Percentiles rank a stretch among this genome's conserved stretches.
Conservation (phyloP, 2,888 invertebrate genomes). For the Clunio marinus region DNA sequence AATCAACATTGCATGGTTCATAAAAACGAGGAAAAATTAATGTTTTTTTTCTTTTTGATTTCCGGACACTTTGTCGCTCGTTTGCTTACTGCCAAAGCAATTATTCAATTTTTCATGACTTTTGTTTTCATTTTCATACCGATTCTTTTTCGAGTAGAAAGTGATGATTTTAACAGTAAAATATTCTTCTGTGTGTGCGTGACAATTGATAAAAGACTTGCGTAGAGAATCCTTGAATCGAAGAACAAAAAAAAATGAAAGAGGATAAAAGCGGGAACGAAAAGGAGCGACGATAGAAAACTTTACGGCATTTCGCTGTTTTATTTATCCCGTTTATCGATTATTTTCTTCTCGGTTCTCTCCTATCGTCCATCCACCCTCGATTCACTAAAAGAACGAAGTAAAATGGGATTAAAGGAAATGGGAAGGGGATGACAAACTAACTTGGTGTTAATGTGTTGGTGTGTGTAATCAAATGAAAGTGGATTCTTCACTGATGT, state of each 20-base stretch:
- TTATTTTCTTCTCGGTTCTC: conserved; percentile 14
- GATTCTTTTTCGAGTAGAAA: neutral
- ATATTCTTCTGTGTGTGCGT: conserved; percentile 23
- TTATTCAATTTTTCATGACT: neutral
- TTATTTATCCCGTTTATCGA: conserved; percentile 38
- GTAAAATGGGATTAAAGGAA: neutral
- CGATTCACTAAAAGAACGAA: neutral
- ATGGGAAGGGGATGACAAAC: neutral
- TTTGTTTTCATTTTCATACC: neutral
- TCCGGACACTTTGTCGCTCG: too few species aligned
- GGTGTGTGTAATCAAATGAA: conserved; percentile 7
- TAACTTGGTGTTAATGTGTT: neutral
- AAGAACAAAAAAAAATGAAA: neutral
- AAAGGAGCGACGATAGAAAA: neutral
- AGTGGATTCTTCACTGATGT: neutral
- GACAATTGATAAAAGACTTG: conserved; percentile 29
- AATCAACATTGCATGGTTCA: too few species aligned
- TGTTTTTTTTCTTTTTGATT: too few species aligned
- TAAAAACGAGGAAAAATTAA: too few species aligned
- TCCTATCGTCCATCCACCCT: conserved; percentile 12
- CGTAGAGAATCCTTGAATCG: conserved; percentile 28
- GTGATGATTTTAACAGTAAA: neutral
- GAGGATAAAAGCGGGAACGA: conserved; percentile 7
- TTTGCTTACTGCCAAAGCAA: neutral
- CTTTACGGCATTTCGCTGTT: conserved; percentile 3